Conservation (phyloP, 2,888 invertebrate species). For the Ophion obscuratus region DNA sequence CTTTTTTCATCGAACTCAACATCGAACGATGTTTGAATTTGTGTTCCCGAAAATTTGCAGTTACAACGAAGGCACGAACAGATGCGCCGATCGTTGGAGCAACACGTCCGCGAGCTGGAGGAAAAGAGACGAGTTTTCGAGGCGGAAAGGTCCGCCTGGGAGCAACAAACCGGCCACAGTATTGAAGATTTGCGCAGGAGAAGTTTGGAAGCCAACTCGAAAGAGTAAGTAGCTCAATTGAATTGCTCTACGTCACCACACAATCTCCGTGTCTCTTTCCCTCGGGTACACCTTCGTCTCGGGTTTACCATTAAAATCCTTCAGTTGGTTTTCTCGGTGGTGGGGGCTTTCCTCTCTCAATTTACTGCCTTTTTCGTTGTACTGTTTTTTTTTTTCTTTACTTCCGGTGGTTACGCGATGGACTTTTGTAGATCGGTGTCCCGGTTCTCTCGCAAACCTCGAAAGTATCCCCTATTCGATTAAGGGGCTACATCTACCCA, state of each 20-base stretch:
- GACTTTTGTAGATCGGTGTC: conserved; percentile 17
- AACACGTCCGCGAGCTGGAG: conserved; percentile 96
- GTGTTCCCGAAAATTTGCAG: conserved; percentile 76
- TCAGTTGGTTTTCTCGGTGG: conserved; percentile 20
- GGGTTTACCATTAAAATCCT: not conserved
- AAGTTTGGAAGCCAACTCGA: conserved; percentile 95
- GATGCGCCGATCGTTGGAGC: conserved; percentile 91
- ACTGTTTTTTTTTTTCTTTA: conserved; percentile 38
- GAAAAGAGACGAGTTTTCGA: conserved; percentile 94
- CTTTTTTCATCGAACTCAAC: not conserved
- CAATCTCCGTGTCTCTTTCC: conserved; percentile 48
- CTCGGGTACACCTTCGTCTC: not conserved
- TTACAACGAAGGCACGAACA: conserved; percentile 95
- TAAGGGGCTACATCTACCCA: too few species aligned
- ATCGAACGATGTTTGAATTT: not conserved
- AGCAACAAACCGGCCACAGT: conserved; percentile 94
- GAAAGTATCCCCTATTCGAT: not conserved
- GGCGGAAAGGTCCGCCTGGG: conserved; percentile 94
- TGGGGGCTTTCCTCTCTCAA: conserved; percentile 20
- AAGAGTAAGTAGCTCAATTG: conserved; percentile 88
- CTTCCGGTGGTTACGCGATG: conserved; percentile 36
- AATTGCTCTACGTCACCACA: not conserved
- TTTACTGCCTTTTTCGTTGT: conserved; percentile 9
- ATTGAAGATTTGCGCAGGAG: conserved; percentile 94
- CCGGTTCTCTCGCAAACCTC: conserved; percentile 24